Conservation (phyloP, 2,113 vertebrate species). For the Rhynchomys soricoides region DNA sequence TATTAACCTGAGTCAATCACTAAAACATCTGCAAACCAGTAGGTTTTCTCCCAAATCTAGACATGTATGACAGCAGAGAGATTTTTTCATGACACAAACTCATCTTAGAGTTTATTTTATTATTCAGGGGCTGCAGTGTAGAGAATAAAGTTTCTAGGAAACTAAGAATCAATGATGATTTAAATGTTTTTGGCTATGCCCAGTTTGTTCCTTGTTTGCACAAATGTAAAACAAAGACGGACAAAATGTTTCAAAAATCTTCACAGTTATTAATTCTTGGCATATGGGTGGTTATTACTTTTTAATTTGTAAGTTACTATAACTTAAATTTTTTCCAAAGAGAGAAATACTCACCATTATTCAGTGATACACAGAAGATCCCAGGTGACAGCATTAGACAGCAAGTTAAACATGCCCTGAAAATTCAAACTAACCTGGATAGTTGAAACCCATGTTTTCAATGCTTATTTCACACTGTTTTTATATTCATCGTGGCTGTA, state of each 20-base stretch:
- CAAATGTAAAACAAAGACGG: constrained; percentile 50
- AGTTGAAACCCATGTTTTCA: neutral
- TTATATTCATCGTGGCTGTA: neutral
- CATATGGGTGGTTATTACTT: neutral
- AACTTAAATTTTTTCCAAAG: neutral
- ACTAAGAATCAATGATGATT: neutral
- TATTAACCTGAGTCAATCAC: neutral
- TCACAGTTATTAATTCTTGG: neutral
- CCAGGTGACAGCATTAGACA: neutral
- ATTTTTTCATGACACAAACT: constrained; percentile 24
- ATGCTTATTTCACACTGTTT: neutral
- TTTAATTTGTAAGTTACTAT: neutral
- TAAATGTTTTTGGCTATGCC: neutral
- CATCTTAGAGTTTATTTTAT: neutral
- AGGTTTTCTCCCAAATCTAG: neutral
- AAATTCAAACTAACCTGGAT: neutral
- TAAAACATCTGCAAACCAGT: neutral
- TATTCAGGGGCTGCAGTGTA: neutral
- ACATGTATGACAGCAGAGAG: constrained; percentile 10
- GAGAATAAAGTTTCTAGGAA: neutral
- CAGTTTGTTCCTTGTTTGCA: constrained; percentile 21
- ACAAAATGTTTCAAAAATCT: neutral
- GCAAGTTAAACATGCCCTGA: constrained; percentile 18
- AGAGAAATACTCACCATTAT: neutral
- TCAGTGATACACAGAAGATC: neutral